Conservation (phyloP, 2,113 vertebrate genomes). For the Furnarius figulus region DNA sequence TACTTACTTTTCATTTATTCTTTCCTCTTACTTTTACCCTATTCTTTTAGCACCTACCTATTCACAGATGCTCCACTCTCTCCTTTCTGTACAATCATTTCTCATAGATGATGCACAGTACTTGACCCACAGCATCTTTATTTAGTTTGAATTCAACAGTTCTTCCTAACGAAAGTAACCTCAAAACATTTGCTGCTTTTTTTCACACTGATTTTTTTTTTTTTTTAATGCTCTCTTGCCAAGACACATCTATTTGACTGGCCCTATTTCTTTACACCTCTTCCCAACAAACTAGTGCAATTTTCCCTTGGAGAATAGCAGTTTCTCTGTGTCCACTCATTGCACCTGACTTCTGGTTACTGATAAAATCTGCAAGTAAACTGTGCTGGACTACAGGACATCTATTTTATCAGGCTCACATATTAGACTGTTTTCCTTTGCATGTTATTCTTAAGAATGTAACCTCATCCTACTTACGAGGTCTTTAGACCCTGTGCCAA, state of each 20-base stretch:
- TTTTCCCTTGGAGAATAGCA: not conserved
- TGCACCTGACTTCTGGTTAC: not conserved
- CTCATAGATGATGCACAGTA: not conserved
- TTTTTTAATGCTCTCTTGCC: not conserved
- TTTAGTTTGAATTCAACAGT: constrained; percentile 5
- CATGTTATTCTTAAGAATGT: not conserved
- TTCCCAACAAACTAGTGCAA: not conserved
- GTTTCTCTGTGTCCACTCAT: not conserved
- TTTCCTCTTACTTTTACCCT: not conserved
- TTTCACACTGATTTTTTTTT: not conserved
- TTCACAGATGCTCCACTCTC: not conserved
- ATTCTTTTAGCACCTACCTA: not conserved
- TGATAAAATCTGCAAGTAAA: not conserved
- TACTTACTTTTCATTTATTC: not conserved
- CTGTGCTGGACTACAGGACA: not conserved
- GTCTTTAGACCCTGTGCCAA: not conserved
- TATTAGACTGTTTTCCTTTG: not conserved
- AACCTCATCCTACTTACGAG: not conserved
- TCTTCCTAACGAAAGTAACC: not conserved
- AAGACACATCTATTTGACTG: not conserved
- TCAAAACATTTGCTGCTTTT: constrained; percentile 9
- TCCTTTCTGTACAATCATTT: not conserved
- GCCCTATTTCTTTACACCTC: not conserved
- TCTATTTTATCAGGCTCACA: not conserved
- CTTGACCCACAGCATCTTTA: not conserved